These are phyloP conservation scores for Plectropomus leopardus DNA, from an alignment of 2,113 vertebrate species.

Conservation along the genomic window DNA sequence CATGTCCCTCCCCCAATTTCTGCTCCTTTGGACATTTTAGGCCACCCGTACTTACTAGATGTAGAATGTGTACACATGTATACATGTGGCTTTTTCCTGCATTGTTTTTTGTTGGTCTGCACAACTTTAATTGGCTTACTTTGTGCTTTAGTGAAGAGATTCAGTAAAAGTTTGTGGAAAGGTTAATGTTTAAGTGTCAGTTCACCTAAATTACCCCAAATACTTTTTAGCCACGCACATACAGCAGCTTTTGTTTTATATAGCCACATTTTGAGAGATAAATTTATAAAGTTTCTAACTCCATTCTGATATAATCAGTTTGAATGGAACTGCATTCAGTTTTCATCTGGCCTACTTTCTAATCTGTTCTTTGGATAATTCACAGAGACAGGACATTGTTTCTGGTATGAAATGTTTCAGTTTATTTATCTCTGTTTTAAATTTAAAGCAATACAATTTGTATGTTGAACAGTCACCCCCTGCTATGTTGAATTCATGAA, in stretches of 20 bases:
- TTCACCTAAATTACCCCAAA: background rate
- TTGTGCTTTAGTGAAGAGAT: background rate
- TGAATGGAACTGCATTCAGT: background rate
- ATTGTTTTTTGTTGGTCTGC: background rate
- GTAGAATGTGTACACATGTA: background rate
- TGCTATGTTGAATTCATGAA: too few relatives aligned
- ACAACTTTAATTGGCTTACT: background rate
- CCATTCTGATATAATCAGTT: background rate
- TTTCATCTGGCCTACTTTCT: background rate
- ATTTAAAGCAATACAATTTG: background rate
- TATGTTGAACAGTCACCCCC: too few relatives aligned
- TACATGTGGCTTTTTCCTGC: background rate
- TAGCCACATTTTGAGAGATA: background rate
- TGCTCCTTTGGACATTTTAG: background rate
- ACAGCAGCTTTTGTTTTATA: background rate
- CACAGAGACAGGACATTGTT: background rate
- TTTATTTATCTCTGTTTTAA: too few relatives aligned
- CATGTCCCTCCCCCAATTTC: background rate
- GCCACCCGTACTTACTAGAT: background rate
- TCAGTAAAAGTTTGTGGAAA: background rate
- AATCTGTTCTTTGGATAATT: background rate
- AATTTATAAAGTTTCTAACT: background rate
- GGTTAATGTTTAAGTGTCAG: background rate
- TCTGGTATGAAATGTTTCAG: background rate
- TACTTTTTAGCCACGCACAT: background rate